These are phyloP conservation scores for Seriola aureovittata DNA, from an alignment of 2,113 vertebrate species.

Conservation along the genomic window DNA sequence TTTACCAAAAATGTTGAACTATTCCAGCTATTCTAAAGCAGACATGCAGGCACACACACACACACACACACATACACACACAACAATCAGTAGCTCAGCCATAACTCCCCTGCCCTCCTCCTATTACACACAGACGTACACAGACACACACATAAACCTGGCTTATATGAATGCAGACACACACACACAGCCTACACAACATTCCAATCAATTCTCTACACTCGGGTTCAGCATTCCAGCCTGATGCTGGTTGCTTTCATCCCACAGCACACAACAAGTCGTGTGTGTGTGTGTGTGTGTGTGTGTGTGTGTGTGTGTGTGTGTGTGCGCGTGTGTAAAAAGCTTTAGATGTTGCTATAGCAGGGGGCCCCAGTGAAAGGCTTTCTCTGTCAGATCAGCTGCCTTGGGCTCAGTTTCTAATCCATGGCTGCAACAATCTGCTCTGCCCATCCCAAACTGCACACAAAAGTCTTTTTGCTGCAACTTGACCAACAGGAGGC, in stretches of 20 bases:
- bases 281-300: conserved; percentile 31
- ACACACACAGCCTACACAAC: conserved; percentile 47
- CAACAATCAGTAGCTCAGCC: no score
- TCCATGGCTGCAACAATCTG: conserved; percentile 22
- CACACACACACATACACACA: background rate
- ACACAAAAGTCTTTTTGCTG: conserved; percentile 8
- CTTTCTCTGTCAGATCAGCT: conserved; percentile 62
- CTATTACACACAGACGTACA: background rate
- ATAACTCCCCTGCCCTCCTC: no score
- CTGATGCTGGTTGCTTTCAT: conserved; percentile 67
- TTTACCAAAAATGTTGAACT: background rate
- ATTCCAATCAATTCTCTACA: conserved; percentile 79
- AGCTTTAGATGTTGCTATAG: conserved; percentile 43
- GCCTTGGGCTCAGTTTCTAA: conserved; percentile 45
- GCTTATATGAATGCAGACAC: conserved; percentile 7
- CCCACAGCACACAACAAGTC: conserved; percentile 53
- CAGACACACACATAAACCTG: background rate
- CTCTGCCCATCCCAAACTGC: background rate
- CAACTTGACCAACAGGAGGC: background rate
- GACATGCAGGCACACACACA: background rate
- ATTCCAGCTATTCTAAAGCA: conserved; percentile 21
- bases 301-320: conserved; percentile 32
- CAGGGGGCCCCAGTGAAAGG: conserved; percentile 54
- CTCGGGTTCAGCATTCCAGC: conserved; percentile 73
- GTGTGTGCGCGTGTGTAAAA: background rate